Evolutionary conservation across 2,888 invertebrate species (phyloP), one percentile per base, ranked within the genome.

Genomic region (Smittia aterrima): DNA sequence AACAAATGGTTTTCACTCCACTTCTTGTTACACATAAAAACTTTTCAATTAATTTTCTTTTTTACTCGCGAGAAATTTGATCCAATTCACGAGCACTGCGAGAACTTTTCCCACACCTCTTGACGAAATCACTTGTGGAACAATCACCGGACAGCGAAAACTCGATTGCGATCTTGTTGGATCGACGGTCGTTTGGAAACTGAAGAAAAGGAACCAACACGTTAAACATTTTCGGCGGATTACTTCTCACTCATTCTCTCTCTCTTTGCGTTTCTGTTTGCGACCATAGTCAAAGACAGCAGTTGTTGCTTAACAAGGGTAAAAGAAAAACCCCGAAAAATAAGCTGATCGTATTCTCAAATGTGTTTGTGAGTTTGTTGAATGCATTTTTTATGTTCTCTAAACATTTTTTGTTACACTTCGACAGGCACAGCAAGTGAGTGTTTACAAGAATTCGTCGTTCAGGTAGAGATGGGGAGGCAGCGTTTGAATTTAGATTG

Each of bases 131-230:
- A 32, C 32, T 47, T 47, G 47, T 3, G 11, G 16, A 47, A 16
- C 47, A n/a, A 16, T 47, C 47, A 16, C 47, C 58, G 20, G 18
- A 18, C n/a, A 58, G 22, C 22, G 22, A 3, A 47, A 58, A 7
- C 18, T 20, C 18, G 22, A 18, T 22, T 9, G 22, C 58, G 58
- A 53, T 70, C 22, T 53, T 53, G 27, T 25, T 54, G 41, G 27
- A 70, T 53, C 70, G 53, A 70, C 70, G 70, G 47, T 70, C 70
- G 53, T 18, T 70, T 70, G 13, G 20, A 53, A 54, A 70, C 70
- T 70, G 70, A 70, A 54, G 67, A 70, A 70, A 27, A 25, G 53
- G 22, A 41, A 22, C 22, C 24, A 68, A 68, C 47, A 47, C 41
- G 38, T 24, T 40, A 16, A 66, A 32, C 20, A 32, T 53, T 70